Evolutionary conservation across 2,797 vertebrate species (phyloP).

Genomic region (Ctenosaura bakeri): DNA sequence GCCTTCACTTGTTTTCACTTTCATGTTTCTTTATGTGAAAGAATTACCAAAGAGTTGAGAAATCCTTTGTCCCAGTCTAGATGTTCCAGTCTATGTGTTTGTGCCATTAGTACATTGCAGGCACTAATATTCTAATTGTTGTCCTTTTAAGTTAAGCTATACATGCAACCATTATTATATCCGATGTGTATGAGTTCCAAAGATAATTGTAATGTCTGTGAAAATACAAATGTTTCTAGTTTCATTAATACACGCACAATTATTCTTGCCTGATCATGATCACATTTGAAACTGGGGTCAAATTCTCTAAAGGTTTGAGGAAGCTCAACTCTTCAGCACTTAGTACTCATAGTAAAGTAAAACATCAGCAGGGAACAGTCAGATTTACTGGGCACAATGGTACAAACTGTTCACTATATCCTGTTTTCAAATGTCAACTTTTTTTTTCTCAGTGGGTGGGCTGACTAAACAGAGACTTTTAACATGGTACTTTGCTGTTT

Average conservation of each 20-base stretch:
- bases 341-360: conserved; percentile 34
- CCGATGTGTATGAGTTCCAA: background rate
- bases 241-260: background rate
- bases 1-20: background rate
- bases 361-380: conserved; percentile 72
- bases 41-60: background rate
- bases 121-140: background rate
- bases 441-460: conserved; percentile 81
- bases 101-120: too few species aligned
- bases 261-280: conserved; percentile 18
- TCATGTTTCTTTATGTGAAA: background rate
- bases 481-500: conserved; percentile 82
- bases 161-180: background rate
- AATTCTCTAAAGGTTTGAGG: conserved; percentile 38
- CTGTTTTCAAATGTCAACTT: conserved; percentile 74
- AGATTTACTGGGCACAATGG: conserved; percentile 77
- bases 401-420: conserved; percentile 78
- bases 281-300: conserved; percentile 15
- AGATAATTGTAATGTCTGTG: background rate
- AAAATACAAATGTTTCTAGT: background rate
- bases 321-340: conserved; percentile 43
- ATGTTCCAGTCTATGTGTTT: background rate
- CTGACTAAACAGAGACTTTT: conserved; percentile 81
- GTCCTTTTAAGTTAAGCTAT: background rate
- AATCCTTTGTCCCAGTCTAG: background rate